Conservation (phyloP, 2,113 vertebrate genomes). For the Aptenodytes patagonicus region DNA sequence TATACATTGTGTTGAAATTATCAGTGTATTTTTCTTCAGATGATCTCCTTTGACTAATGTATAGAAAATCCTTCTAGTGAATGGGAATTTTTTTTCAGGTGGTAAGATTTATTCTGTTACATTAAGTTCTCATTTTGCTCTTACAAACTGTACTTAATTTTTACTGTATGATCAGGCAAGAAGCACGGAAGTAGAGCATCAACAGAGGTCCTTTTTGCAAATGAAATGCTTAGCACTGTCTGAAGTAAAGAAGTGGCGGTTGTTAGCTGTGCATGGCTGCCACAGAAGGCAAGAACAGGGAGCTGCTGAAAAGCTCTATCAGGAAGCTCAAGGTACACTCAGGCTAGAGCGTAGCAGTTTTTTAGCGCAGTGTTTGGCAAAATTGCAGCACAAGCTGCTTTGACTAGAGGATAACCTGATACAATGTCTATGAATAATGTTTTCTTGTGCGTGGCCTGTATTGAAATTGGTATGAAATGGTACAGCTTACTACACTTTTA, state of each 20-base stretch:
- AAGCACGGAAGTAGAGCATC: background rate
- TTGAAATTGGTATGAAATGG: background rate
- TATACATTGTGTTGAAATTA: background rate
- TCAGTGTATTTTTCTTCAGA: background rate
- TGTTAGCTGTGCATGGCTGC: background rate
- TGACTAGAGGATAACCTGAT: background rate
- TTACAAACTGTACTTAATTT: background rate
- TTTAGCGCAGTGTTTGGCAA: background rate
- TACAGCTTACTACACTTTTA: background rate
- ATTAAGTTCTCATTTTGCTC: background rate
- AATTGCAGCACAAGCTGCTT: background rate
- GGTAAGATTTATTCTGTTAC: background rate
- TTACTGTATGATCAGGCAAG: background rate
- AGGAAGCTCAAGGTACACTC: too few species aligned
- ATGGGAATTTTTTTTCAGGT: background rate
- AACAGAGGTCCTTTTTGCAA: background rate
- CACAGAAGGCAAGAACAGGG: background rate
- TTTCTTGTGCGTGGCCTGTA: background rate
- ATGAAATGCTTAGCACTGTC: background rate
- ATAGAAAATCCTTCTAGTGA: background rate
- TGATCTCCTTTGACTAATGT: background rate
- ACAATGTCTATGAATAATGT: background rate
- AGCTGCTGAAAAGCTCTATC: background rate
- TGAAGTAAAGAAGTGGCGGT: background rate
- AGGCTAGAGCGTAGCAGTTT: background rate